Evolutionary conservation across 2,113 vertebrate species (phyloP).

Genomic region (Callithrix jacchus): DNA sequence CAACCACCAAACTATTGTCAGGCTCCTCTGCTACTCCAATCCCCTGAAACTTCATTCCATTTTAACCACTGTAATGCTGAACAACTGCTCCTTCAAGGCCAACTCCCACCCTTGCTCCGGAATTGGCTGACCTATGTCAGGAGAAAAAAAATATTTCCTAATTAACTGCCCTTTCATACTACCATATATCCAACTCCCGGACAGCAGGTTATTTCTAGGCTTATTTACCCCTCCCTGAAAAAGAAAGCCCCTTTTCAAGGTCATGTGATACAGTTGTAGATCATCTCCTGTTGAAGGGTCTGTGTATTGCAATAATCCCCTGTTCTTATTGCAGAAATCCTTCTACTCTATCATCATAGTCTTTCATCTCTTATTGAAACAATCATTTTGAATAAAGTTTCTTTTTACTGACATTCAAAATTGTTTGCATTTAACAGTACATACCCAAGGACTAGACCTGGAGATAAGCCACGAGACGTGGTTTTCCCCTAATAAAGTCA

Average conservation of each 20-base stretch:
- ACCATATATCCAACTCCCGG: no score
- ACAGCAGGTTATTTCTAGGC: not conserved
- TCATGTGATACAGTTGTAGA: not conserved
- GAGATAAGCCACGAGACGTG: not conserved
- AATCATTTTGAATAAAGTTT: not conserved
- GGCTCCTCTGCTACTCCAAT: not conserved
- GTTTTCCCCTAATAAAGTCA: not conserved
- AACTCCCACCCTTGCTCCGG: not conserved
- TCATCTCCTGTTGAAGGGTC: not conserved
- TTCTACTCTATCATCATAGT: fast-evolving
- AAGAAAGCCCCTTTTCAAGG: not conserved
- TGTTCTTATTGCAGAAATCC: no score
- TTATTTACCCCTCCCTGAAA: not conserved
- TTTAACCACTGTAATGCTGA: not conserved
- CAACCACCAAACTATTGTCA: not conserved
- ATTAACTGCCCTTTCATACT: not conserved
- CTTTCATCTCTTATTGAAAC: not conserved
- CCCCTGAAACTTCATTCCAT: not conserved
- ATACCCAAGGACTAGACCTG: not conserved
- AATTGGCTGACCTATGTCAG: not conserved
- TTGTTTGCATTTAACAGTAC: not conserved
- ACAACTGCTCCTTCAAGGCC: not conserved
- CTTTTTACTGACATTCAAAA: not conserved
- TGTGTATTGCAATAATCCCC: fast-evolving
- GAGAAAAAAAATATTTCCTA: not conserved